A percentile compares a stretch with the other conserved stretches of the same genome.
phyloP scores from a whole-genome alignment of 2,797 vertebrate species.

The Alcedo quadribrachys region DNA sequence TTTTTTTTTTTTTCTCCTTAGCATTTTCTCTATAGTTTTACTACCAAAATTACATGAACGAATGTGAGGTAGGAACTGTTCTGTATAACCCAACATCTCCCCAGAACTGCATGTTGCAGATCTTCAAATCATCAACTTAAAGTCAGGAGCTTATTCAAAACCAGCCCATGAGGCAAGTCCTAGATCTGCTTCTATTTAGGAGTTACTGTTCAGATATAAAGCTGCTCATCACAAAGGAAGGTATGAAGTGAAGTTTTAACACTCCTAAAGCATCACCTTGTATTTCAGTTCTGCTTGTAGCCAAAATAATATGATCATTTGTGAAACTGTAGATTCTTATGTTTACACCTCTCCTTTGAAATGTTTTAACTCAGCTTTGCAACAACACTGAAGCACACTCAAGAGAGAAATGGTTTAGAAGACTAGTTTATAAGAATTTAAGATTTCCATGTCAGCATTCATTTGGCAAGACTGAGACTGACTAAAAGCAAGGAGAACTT shows the following conservation, averaged over 20 bases:
- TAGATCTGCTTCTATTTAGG: not conserved
- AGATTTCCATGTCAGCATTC: not conserved
- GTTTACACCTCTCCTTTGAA: not conserved
- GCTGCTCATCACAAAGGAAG: not conserved
- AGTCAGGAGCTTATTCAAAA: not conserved
- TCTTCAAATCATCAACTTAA: not conserved
- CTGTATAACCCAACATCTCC: not conserved
- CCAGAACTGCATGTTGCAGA: not conserved
- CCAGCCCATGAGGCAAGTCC: too few relatives aligned
- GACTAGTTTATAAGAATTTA: fast-evolving
- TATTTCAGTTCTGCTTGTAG: not conserved
- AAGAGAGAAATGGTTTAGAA: not conserved
- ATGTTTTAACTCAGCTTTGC: not conserved
- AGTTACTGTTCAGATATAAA: not conserved
- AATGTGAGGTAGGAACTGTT: too few relatives aligned
- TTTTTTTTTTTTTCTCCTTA: not conserved
- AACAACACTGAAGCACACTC: not conserved
- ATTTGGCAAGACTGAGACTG: not conserved
- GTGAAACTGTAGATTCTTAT: not conserved
- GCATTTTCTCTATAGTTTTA: not conserved
- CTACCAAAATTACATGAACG: not conserved
- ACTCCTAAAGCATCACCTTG: not conserved
- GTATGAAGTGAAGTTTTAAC: not conserved
- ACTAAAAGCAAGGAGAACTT: not conserved
- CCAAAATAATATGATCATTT: not conserved